Evolutionary conservation across 2,113 vertebrate genomes (phyloP), one percentile per base, ranked within the genome.

Genomic region (Aphyosemion australe): DNA sequence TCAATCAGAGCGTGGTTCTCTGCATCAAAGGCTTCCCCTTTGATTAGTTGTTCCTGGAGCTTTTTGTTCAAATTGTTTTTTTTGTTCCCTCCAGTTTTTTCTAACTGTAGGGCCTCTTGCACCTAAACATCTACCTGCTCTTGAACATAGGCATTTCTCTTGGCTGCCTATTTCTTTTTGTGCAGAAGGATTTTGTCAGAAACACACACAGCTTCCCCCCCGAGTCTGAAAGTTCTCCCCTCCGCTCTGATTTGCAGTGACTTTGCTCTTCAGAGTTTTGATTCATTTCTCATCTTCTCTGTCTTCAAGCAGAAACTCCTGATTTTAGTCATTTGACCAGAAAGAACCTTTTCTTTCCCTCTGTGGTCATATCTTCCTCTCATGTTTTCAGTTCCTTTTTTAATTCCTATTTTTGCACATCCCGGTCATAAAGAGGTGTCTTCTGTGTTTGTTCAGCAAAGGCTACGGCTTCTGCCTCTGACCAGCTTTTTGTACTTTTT

Each of bases 261-360:
- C 21, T 20, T 46, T 19, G 49, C n/a, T 73, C 15, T 61, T 66
- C 2, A 62, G 53, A 4, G 11, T n/a, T 52, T 51, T 16, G 7
- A 45, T 21, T 65, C 61, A 5, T 42, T 52, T n/a, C 18, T 41
- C 37, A 55, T 51, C 2, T 21, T 56, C 18, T 57, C 41, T 1
- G 9, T 57, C 58, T 79, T 56, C 42, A 46, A 31, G 57, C 7
- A 42, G 20, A 32, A 7, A 15, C 8, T 43, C 15, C 20, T 21
- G 18, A 46, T 46, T 61, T 61, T 14, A 47, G 5, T 47, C 45
- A n/a, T n/a, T n/a, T n/a, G n/a, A n/a, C n/a, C 8, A 12, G 20
- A 61, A 47, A 47, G 19, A 32, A 19, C 16, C 19, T 42, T 18
- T n/a, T 46, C 6, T 34, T 12, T 48, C 19, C 53, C 32, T 59